These are phyloP conservation scores for Apomyelois bistriatella DNA, from an alignment of 2,888 invertebrate genomes.

Conservation along the genomic window DNA sequence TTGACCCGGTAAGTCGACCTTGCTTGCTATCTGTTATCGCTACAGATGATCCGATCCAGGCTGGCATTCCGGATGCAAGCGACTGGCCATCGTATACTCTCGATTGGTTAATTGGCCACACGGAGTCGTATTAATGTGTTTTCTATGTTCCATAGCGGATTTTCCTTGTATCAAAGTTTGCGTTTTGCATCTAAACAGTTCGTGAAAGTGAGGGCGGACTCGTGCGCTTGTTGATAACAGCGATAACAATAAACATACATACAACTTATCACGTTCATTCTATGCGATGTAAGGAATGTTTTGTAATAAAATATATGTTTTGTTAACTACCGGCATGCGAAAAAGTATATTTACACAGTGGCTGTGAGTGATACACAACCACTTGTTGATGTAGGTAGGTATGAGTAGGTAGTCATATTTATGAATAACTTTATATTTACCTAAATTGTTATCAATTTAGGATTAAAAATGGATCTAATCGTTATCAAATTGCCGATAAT, in stretches of 20 bases:
- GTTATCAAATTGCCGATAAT: neutral
- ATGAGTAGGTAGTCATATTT: neutral
- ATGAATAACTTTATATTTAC: too few relatives aligned
- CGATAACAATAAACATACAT: slow-evolving; percentile 28
- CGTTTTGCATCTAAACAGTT: slow-evolving; percentile 15
- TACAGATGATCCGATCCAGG: slow-evolving; percentile 26
- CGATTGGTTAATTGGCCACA: neutral
- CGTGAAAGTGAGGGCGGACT: slow-evolving; percentile 23
- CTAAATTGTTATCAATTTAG: too few relatives aligned
- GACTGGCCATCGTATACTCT: neutral
- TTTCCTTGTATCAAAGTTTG: slow-evolving; percentile 5
- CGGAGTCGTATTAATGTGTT: neutral
- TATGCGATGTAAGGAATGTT: slow-evolving; percentile 15
- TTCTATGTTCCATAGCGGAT: neutral
- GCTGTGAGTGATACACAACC: too few relatives aligned
- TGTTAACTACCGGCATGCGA: slow-evolving; percentile 48
- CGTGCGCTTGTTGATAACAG: slow-evolving; percentile 28
- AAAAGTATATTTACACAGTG: slow-evolving; percentile 16
- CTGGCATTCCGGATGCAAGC: slow-evolving; percentile 1
- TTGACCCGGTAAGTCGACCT: slow-evolving; percentile 88
- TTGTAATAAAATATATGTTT: slow-evolving; percentile 36
- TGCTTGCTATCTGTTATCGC: slow-evolving; percentile 55
- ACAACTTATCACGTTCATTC: slow-evolving; percentile 5
- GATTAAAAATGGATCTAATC: neutral
- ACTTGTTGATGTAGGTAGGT: neutral